Evolutionary conservation across 2,797 vertebrate species (phyloP).

Genomic region (Octomys mimax): DNA sequence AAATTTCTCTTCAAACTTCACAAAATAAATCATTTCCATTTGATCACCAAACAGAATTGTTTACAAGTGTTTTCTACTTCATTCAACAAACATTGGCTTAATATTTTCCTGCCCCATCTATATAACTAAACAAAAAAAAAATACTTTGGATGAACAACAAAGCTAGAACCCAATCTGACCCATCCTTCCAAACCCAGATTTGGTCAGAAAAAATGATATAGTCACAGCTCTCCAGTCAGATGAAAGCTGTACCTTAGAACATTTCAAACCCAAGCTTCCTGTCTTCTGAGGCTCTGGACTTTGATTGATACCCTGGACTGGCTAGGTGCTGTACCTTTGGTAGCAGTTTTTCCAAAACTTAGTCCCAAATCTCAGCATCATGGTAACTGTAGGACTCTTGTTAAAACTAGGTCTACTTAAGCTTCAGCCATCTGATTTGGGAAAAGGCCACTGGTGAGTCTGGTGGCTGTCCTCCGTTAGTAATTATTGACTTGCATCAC

Average conservation of each 20-base stretch:
- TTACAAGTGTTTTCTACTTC: constrained; percentile 63
- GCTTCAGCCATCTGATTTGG: not conserved
- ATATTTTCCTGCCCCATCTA: constrained; percentile 30
- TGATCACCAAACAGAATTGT: constrained; percentile 63
- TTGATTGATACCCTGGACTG: not conserved
- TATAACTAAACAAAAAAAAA: constrained; percentile 62
- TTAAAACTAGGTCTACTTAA: not conserved
- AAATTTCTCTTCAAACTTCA: not conserved
- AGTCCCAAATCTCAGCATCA: not conserved
- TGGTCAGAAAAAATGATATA: constrained; percentile 63
- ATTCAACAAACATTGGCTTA: constrained; percentile 57
- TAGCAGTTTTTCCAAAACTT: not conserved
- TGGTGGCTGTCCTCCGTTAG: not conserved
- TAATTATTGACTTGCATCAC: constrained; percentile 39
- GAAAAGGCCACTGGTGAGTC: not conserved
- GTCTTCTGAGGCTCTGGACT: not conserved
- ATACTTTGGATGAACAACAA: constrained; percentile 74
- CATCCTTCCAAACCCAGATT: constrained; percentile 61
- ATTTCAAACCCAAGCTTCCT: constrained; percentile 67
- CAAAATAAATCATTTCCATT: constrained; percentile 68
- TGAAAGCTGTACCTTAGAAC: not conserved
- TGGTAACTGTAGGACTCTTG: not conserved
- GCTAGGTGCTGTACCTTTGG: not conserved
- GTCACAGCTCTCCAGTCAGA: not conserved
- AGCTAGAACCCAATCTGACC: not conserved